These are phyloP conservation scores for Chondrilla cf. caribensis DNA, from an alignment of 37 sponge, comb jelly and placozoan genomes.

Conservation along the genomic window DNA sequence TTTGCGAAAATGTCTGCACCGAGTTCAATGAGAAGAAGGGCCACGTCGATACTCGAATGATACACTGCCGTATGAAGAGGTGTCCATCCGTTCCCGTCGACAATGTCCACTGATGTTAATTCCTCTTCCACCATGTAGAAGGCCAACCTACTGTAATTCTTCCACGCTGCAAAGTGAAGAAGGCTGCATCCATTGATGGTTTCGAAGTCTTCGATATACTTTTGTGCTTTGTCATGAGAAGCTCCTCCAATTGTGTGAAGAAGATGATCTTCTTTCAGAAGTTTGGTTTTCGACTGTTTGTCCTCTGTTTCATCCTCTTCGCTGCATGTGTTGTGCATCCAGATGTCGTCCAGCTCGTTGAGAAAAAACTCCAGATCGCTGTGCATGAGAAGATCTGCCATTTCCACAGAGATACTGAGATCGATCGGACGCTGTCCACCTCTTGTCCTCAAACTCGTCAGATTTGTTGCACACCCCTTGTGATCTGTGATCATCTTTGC, in stretches of 20 bases:
- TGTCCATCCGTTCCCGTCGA: constrained; percentile 77
- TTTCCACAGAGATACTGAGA: constrained; percentile 52
- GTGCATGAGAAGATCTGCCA: constrained; percentile 59
- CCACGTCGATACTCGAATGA: constrained; percentile 46
- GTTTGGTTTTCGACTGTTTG: no score
- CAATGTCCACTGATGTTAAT: constrained; percentile 35
- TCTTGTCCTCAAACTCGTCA: constrained; percentile 24
- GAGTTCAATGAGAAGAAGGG: constrained; percentile 36
- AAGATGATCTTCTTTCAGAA: neutral
- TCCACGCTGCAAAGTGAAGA: constrained; percentile 69
- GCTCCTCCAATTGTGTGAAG: neutral
- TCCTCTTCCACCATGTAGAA: constrained; percentile 35
- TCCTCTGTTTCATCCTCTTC: neutral
- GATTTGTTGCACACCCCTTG: neutral
- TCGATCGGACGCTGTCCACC: constrained; percentile 67
- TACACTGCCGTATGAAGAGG: constrained; percentile 76
- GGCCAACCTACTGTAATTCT: constrained; percentile 50
- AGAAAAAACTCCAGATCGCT: constrained; percentile 41
- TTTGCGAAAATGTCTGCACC: constrained; percentile 21
- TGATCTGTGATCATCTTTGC: constrained; percentile 29
- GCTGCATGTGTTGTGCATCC: neutral
- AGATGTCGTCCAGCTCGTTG: neutral
- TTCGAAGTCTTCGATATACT: neutral
- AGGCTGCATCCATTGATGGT: constrained; percentile 39
- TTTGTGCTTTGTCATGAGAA: neutral